phyloP scores from a whole-genome alignment of 2,113 vertebrate species.

The Dicrurus megarhynchus region DNA sequence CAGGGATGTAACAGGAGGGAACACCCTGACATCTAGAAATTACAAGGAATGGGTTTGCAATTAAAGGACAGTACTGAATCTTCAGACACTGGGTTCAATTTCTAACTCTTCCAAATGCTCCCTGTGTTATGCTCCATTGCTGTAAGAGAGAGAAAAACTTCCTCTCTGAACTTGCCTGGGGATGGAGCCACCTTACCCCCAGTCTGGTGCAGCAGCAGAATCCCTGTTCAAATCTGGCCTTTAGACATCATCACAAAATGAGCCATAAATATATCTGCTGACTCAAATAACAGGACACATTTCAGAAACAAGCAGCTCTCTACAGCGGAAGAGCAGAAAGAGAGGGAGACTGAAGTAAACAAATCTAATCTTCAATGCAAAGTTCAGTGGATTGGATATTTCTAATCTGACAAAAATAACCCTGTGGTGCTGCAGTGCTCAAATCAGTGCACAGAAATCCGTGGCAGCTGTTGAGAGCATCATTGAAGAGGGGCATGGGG shows the following conservation, averaged over 20 bases:
- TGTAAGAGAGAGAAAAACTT: background rate
- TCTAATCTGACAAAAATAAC: background rate
- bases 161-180: background rate
- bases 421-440: background rate
- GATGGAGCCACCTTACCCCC: background rate
- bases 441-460: background rate
- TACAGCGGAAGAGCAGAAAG: background rate
- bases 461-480: background rate
- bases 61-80: background rate
- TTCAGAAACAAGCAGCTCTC: background rate
- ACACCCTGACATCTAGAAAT: background rate
- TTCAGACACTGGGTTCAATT: background rate
- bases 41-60: background rate
- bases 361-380: background rate
- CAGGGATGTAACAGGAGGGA: background rate
- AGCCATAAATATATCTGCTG: background rate
- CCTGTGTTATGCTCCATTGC: background rate
- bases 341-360: background rate
- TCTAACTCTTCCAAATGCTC: background rate
- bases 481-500: fast-evolving
- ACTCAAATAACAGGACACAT: background rate
- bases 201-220: background rate
- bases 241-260: background rate
- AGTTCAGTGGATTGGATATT: background rate
- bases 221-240: background rate